Evolutionary conservation across 2,797 vertebrate species (phyloP), one percentile per base, ranked within the genome.

Genomic region (Neostethus bicornis): DNA sequence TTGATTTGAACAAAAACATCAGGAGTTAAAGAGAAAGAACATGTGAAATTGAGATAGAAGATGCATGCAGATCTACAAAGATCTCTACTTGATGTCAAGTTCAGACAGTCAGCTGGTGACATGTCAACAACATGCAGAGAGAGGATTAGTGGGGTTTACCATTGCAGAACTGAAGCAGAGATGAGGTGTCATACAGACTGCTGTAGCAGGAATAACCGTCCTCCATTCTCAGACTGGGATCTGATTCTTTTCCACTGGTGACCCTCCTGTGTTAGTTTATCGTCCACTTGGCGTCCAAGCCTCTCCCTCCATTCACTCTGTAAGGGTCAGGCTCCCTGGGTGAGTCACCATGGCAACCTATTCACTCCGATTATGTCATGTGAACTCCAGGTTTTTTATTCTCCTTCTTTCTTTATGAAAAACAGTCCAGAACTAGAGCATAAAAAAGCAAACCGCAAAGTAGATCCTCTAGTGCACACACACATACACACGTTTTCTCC

Each of bases 141-240:
- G 37, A 49, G 51, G 66, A 55, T 77, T 58, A 80, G 66, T 73
- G 75, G 2, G 70, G 66, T 77, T 93, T 94, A 98, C 96, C 96
- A 75, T 96, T 97, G 91, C 96, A 97, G 92, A 97, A 97, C 92
- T 96, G 96, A 57, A 98, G 93, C 91, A 97, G 92, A 66, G 96
- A 97, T 54, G 95, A 95, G 82, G 96, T 98, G 93, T 98, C 96
- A 88, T 98, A 97, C 69, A 97, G 93, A 89, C 94, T 96, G 94
- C 93, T 94, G 90, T 95, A 96, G 92, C 95, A 95, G 85, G 95
- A 94, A 83, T 96, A 96, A 10, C 95, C 95, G 94, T 97, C 96
- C 93, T 98, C 96, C 96, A 98, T 98, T 87, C 94, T 93, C 87
- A 73, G 71, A 80, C 88, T 79, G 72, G 66, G 69, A 62, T 68